A percentile compares a stretch with the other conserved stretches of the same genome.
These are phyloP conservation scores for Meloe dianella DNA, from an alignment of 2,888 invertebrate genomes.

Conservation along the genomic window DNA sequence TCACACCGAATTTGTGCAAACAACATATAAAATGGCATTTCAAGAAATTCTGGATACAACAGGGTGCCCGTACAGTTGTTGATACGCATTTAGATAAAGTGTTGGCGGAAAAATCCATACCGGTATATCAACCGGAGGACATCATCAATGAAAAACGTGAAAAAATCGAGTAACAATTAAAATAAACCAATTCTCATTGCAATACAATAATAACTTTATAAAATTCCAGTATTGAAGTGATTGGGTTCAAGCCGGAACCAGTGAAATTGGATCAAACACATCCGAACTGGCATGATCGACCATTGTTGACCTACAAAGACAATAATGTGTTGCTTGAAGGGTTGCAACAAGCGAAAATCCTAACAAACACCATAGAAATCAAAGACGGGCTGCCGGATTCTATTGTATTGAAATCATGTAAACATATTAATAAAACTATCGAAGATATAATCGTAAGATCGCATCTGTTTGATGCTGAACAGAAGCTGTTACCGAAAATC, in stretches of 20 bases:
- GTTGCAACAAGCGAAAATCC: constrained; percentile 76
- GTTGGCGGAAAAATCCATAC: constrained; percentile 65
- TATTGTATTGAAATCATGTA: constrained; percentile 61
- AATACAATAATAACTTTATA: constrained; percentile 7
- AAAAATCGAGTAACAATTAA: constrained; percentile 39
- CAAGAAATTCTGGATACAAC: constrained; percentile 73
- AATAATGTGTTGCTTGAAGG: constrained; percentile 74
- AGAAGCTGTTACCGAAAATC: constrained; percentile 75
- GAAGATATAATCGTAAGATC: constrained; percentile 69
- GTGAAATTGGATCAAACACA: constrained; percentile 65
- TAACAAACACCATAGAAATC: constrained; percentile 77
- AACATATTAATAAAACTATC: constrained; percentile 67
- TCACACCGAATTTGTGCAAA: constrained; percentile 66
- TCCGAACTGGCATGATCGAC: constrained; percentile 69
- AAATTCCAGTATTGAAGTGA: constrained; percentile 50
- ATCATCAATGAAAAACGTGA: constrained; percentile 61
- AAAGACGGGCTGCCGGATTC: constrained; percentile 67
- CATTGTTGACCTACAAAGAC: constrained; percentile 67
- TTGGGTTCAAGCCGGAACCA: constrained; percentile 60
- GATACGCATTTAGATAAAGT: constrained; percentile 65
- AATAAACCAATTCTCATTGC: neutral
- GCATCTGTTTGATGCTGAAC: constrained; percentile 78
- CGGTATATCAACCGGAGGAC: constrained; percentile 68
- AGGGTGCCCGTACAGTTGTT: constrained; percentile 66
- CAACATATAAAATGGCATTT: constrained; percentile 78